Evolutionary conservation across 2,797 vertebrate species (phyloP), one percentile per base, ranked within the genome.

Genomic region (Manis crassicaudata): DNA sequence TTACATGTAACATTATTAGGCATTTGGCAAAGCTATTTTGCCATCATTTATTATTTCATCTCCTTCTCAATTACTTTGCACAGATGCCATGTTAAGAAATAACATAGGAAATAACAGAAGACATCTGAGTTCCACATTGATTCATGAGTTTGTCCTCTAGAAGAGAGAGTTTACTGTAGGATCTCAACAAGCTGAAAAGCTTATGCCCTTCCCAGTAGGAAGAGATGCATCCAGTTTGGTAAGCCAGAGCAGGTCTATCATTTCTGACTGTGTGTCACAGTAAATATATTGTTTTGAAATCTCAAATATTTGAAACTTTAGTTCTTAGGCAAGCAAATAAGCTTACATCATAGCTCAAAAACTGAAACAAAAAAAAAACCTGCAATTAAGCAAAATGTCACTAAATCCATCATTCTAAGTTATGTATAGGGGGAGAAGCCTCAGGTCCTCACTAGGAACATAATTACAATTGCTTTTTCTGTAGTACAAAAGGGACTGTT

Each of bases 381-480:
- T 70, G 21, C 73, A 68, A 96, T 63, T 90, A 95, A 73, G 60
- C 60, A 92, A 95, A 93, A 83, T 86, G 56, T 76, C 79, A 90
- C 75, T 40, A 91, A 96, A 80, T 68, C 27, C 62, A 86, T 80
- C 60, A 76, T 46, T 52, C 17, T 86, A 87, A 91, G 7, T 94
- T 90, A 91, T 18, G 3, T 3, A n/a, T 29, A 43, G 52, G 10
- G 11, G 25, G 10, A 96, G 37, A 86, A 58, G 20, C 60, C 43
- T 52, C 21, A 73, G 56, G 23, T 77, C 35, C 20, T 91, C 73
- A 76, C 46, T 82, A 89, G 83, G n/a, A 94, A 92, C 32, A 76
- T 72, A 95, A 35, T 72, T 94, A 58, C 14, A 77, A 3, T 90
- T 85, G 21, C 21, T 72, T 86, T 93, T 37, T 73, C 58, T 70